phyloP scores from a whole-genome alignment of 2,113 vertebrate genomes.

The Silurus meridionalis region DNA sequence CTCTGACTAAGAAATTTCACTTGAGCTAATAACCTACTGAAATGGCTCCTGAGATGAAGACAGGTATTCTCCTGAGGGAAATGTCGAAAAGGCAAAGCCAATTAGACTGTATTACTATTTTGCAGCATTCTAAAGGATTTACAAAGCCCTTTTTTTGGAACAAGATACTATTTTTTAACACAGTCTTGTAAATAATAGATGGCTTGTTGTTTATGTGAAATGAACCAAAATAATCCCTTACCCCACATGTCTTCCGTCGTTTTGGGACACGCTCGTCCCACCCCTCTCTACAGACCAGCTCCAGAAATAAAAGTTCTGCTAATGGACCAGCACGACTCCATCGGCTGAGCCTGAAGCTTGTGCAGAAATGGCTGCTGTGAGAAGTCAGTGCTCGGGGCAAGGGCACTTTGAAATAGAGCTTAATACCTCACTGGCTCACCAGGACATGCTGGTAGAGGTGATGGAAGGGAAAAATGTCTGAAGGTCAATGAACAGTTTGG shows the following conservation, averaged over 20 bases:
- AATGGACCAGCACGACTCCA: slow-evolving; percentile 25
- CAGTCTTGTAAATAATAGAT: background rate
- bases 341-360: slow-evolving; percentile 27
- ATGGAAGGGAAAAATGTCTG: background rate
- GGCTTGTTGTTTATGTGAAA: background rate
- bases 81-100: background rate
- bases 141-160: background rate
- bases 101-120: slow-evolving; percentile 21
- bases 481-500: background rate
- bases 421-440: background rate
- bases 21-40: slow-evolving; percentile 14
- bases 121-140: background rate
- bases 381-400: slow-evolving; percentile 35
- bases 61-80: background rate
- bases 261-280: background rate
- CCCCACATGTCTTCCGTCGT: background rate
- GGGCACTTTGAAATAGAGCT: slow-evolving; percentile 44
- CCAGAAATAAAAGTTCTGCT: slow-evolving; percentile 40
- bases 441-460: slow-evolving; percentile 3
- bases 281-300: slow-evolving; percentile 24
- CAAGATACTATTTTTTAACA: background rate
- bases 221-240: background rate
- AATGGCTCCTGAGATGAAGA: slow-evolving; percentile 6
- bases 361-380: slow-evolving; percentile 33
- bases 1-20: slow-evolving; percentile 1